Base-by-base conservation (phyloP, 2,888 invertebrate species). In the Microdon myrmicae region DNA sequence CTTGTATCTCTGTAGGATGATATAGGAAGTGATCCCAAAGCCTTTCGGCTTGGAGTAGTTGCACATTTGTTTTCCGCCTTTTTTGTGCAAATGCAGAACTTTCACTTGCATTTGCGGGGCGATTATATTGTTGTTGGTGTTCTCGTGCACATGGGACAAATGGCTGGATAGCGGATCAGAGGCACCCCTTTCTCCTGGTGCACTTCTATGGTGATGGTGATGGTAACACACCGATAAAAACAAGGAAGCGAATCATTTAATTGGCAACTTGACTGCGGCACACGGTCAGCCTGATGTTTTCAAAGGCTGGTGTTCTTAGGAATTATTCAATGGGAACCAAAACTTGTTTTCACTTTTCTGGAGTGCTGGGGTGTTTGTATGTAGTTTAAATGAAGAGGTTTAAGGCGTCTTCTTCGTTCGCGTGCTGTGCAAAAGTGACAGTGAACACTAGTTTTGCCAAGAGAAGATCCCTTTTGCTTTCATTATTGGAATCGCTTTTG, bases 61-160 rank as follows among this genome's bases (percentile, higher is more conserved):
- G 51, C 58, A 58, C 51, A 58, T 53, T 58, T 53, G 64, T 51
- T 64, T 64, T 58, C 64, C 58, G 58, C 64, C 51, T 64, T 55
- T 54, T 58, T 47, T 47, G 43, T 60, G 19, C 32, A 44, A 44
- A 47, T 41, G 47, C 35, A 54, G 53, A 66, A 66, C 66, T 66
- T 66, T 66, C 66, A 66, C 66, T 66, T 66, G 54, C 59, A 59
- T 47, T 53, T 38, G 37, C 34, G 47, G 19, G 34, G 26, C 37
- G 5, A 16, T 53, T 17, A 35, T 35, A 9, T 34, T 22, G 34
- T 17, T 48, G 31, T 60, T 54, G 35, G 14, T 47, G 22, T 44
- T 44, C 32, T 48, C 14, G 25, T 34, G 17, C 22, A 22, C 22
- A 5, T 41, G 48, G 2, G 9, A 14, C 14, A 28, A 51, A 37